Percentiles rank a stretch among this genome's conserved stretches.
Conservation (phyloP, 2,797 vertebrate genomes). For the Macroramphosus scolopax region DNA sequence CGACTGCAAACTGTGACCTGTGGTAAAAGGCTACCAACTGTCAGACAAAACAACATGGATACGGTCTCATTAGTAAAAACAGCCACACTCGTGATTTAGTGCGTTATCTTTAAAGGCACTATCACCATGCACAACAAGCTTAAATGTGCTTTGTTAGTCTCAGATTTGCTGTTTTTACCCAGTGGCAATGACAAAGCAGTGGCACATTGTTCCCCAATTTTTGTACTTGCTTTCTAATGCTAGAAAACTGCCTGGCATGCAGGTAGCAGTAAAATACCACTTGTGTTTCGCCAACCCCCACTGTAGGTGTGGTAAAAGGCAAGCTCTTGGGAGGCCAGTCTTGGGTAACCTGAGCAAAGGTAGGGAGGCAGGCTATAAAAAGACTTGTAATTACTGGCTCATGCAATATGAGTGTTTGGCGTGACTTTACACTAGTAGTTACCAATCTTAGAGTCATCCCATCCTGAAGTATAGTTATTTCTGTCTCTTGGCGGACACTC, state of each 20-base stretch:
- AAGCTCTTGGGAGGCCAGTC: slow-evolving; percentile 77
- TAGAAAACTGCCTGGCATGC: slow-evolving; percentile 64
- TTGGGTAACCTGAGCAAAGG: slow-evolving; percentile 81
- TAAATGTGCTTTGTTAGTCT: slow-evolving; percentile 44
- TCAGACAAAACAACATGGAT: background rate
- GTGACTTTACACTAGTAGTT: slow-evolving; percentile 60
- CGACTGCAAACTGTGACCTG: background rate
- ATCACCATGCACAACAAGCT: slow-evolving; percentile 70
- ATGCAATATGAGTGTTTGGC: slow-evolving; percentile 46
- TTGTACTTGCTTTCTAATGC: too few relatives aligned
- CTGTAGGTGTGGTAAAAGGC: slow-evolving; percentile 77
- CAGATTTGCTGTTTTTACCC: slow-evolving; percentile 26
- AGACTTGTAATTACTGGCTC: slow-evolving; percentile 44
- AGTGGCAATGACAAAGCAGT: slow-evolving; percentile 44
- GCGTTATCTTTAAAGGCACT: slow-evolving; percentile 29
- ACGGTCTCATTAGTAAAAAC: slow-evolving; percentile 11
- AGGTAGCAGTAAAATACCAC: slow-evolving; percentile 75
- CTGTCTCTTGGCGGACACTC: slow-evolving; percentile 58
- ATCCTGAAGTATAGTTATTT: slow-evolving; percentile 63
- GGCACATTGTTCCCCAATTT: slow-evolving; percentile 5
- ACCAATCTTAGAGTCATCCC: slow-evolving; percentile 70
- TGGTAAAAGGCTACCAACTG: background rate
- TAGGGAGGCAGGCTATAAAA: slow-evolving; percentile 74
- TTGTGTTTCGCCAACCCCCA: slow-evolving; percentile 76
- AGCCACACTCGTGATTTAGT: slow-evolving; percentile 41